Conservation (phyloP, 2,113 vertebrate species). For the Petromus typicus region DNA sequence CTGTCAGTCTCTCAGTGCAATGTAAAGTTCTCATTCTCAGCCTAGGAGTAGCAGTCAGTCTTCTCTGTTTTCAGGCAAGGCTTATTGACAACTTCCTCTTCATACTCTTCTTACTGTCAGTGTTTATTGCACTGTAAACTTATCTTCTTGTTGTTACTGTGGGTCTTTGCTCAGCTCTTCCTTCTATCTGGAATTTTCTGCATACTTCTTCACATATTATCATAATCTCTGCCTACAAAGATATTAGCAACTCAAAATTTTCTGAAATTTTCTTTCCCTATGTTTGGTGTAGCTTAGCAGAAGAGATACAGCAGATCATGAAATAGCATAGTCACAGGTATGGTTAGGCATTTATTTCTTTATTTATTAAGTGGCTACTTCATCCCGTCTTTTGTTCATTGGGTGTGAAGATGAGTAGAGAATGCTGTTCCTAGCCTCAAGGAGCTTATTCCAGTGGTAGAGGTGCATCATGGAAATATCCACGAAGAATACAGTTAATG, state of each 20-base stretch:
- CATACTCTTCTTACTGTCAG: not conserved
- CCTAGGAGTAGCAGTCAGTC: not conserved
- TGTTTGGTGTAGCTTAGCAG: not conserved
- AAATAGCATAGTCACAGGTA: not conserved
- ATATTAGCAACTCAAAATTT: not conserved
- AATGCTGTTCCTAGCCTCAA: not conserved
- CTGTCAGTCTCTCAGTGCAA: not conserved
- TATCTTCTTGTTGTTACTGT: not conserved
- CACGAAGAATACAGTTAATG: not conserved
- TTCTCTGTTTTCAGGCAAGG: not conserved
- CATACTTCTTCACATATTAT: not conserved
- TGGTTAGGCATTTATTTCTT: constrained; percentile 15
- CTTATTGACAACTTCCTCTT: not conserved
- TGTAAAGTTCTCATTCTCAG: constrained; percentile 9
- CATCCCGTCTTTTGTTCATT: not conserved
- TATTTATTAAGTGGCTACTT: not conserved
- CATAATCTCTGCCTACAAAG: not conserved
- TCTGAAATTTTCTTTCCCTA: not conserved
- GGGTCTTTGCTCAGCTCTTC: not conserved
- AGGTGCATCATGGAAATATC: not conserved
- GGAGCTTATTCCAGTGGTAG: not conserved
- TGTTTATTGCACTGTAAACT: not conserved
- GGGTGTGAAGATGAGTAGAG: not conserved
- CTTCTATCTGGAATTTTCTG: not conserved
- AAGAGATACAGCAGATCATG: not conserved